Base-by-base conservation (phyloP, 1,140 invertebrate species). In the Psilanteris sp. region DNA sequence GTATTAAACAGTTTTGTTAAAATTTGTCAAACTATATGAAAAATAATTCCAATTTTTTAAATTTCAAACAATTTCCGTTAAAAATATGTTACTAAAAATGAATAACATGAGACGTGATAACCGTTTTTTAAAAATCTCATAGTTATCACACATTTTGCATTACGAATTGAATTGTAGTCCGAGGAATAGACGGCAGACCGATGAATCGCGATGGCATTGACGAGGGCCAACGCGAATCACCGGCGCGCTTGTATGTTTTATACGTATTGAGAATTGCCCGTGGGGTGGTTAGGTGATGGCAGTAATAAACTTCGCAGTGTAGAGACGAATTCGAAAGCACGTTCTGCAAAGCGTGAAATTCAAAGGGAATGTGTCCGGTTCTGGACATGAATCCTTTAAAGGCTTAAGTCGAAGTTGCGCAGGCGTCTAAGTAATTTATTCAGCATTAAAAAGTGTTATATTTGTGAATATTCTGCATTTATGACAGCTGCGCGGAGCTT, bases 311-410 rank as follows among this genome's bases (percentile, higher is more conserved):
- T 70, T 57, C 29, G 57, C 36, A 37, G 29, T 6, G 11, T 9
- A 73, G 26, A 52, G 62, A 73, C 70, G 52, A 70, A 67, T 78
- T 78, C 62, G 64, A 70, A 66, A 74, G 70, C 68, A 66, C 55
- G 50, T 59, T 54, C 59, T 66, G 78, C 79, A 80, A 82, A 85
- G 79, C 80, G 81, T 79, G 75, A 81, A 84, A 85, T 85, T 86
- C 84, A 84, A 87, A 86, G 82, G 74, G 79, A 87, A 85, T 83
- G 67, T 77, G 68, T 64, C 61, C 44, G 73, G 82, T 72, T 66
- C 50, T 52, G 39, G 73, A 64, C 77, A 82, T 80, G 79, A 84
- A 86, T 83, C 67, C 79, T 83, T 77, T 77, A 80, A 79, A 79
- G 77, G 79, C 41, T 57, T 48, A 71, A 72, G 55, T 36, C 29